A percentile compares a stretch with the other conserved stretches of the same genome.
These are phyloP conservation scores for Condylura cristata DNA, from an alignment of 2,113 vertebrate species.

Conservation along the genomic window DNA sequence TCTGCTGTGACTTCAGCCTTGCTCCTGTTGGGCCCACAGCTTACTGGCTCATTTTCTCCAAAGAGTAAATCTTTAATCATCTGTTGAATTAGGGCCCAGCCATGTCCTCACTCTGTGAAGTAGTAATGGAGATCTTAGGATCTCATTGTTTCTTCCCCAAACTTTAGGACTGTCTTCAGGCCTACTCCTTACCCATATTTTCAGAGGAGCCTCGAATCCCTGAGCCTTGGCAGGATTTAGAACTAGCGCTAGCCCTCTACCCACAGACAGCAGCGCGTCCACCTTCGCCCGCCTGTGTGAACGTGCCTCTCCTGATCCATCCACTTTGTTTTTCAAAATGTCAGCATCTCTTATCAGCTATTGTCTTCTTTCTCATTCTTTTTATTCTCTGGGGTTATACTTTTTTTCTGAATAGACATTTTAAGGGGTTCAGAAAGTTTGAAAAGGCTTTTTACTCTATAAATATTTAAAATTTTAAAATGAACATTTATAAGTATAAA, in stretches of 20 bases:
- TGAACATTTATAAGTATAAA: too few relatives aligned
- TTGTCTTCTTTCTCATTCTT: neutral
- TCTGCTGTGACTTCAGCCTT: neutral
- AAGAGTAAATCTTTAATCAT: neutral
- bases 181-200: neutral
- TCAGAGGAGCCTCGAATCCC: neutral
- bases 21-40: neutral
- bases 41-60: neutral
- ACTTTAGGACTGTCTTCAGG: neutral
- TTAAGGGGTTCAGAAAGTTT: neutral
- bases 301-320: neutral
- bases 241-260: neutral
- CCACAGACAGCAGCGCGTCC: neutral
- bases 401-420: neutral
- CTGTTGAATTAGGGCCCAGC: neutral
- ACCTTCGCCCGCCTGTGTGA: neutral
- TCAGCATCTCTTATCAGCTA: neutral
- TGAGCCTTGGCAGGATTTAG: neutral
- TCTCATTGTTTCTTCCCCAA: neutral
- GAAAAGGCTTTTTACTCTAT: neutral
- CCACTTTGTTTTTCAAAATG: neutral
- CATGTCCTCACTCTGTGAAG: neutral
- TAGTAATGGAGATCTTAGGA: neutral
- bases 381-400: slow-evolving; percentile 17
- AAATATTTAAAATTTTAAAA: too few relatives aligned